A percentile compares a stretch with the other conserved stretches of the same genome.
Evolutionary conservation across 1,140 invertebrate genomes (phyloP).

Genomic region (Zaprionus camerounensis): DNA sequence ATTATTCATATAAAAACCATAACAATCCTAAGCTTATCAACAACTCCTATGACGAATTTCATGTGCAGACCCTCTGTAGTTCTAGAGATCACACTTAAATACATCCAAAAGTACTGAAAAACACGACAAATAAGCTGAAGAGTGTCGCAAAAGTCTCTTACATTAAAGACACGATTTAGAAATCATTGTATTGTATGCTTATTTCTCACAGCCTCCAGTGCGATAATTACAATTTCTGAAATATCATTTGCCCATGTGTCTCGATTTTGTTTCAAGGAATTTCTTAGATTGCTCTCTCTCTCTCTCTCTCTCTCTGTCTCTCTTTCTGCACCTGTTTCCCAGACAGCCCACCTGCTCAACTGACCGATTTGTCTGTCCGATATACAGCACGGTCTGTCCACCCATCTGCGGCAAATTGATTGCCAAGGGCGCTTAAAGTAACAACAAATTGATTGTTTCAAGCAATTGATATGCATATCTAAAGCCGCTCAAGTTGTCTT

Average conservation of each 20-base stretch:
- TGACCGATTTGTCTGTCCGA: conserved; percentile 8
- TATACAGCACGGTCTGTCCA: conserved; percentile 2
- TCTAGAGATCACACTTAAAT: neutral
- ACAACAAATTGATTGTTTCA: conserved; percentile 52
- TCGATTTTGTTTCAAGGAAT: conserved; percentile 9
- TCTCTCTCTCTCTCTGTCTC: neutral
- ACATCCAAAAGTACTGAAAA: neutral
- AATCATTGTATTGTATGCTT: neutral
- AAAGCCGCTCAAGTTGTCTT: conserved; percentile 57
- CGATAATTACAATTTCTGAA: neutral
- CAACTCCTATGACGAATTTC: neutral
- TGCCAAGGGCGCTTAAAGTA: conserved; percentile 45
- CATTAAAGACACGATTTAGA: neutral
- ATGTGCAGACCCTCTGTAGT: neutral
- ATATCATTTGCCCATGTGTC: conserved; percentile 5
- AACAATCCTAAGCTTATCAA: neutral
- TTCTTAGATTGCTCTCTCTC: neutral
- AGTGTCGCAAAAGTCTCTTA: no score
- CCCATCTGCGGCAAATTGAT: conserved; percentile 37
- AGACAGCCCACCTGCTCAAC: conserved; percentile 13
- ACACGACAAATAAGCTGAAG: no score
- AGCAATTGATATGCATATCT: conserved; percentile 53
- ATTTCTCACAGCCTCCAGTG: conserved; percentile 5
- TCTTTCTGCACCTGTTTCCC: conserved; percentile 28
- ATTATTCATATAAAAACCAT: neutral